Evolutionary conservation across 1,140 invertebrate genomes (phyloP), one percentile per base, ranked within the genome.

Genomic region (Drosophila leontia): DNA sequence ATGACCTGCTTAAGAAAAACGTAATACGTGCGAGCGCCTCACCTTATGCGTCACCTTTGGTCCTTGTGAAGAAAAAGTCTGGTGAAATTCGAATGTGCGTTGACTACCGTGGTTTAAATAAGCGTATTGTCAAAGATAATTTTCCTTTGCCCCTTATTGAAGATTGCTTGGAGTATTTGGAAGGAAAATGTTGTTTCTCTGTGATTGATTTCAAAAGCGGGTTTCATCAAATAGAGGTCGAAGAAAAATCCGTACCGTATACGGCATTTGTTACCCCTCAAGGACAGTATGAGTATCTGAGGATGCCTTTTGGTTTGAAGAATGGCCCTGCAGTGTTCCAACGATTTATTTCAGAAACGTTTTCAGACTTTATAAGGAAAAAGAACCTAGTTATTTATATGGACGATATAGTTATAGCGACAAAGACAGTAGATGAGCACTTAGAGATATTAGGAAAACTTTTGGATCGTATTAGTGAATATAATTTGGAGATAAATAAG

Each of bases 401-500:
- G 32, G 32, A 32, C 32, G 32, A 32, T 8, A 32, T 32, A 32
- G 35, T 19, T 55, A 9, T 35, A 11, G 53, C 19, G 17, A 39
- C 34, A 5, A 56, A 39, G 8, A n/a, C 53, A 7, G 35, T 19
- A 19, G 42, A 44, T 44, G 17, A 44, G 17, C 42, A 44, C 42
- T 7, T 53, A 3, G 29, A 35, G 5, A 35, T 53, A 3, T 53
- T 51, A 7, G 48, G 48, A 51, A 51, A 44, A 11, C 42, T 34
- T 34, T 34, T 53, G 12, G 29, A 19, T 19, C 29, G 50, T 26
- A 41, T 57, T 41, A n/a, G 23, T 9, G 26, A 41, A 17, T 4
- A 42, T 32, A 58, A 58, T 39, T 58, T 42, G 7, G n/a, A 58
- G 7, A 58, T 58, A 29, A 42, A 58, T 5, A 12, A 26, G 7